Conservation (phyloP, 2,113 vertebrate species). For the Prionailurus bengalensis region DNA sequence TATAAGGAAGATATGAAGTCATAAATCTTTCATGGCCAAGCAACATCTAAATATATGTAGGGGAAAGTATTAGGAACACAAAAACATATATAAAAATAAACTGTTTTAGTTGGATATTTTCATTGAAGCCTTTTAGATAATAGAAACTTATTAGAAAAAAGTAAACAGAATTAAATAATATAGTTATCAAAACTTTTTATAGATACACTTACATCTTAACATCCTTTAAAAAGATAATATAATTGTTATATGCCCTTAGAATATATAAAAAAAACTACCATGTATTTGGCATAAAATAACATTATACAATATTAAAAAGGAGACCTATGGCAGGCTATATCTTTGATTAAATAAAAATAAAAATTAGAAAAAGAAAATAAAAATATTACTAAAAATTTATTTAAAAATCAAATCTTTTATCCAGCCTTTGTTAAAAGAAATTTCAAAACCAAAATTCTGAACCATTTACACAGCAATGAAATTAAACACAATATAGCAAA, state of each 20-base stretch:
- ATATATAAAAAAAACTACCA: not conserved
- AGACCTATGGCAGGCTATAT: not conserved
- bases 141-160: constrained; percentile 12
- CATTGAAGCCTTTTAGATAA: constrained; percentile 50
- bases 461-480: not conserved
- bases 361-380: not conserved
- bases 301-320: not conserved
- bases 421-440: not conserved
- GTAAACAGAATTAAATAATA: not conserved
- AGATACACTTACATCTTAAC: not conserved
- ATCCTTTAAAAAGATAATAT: not conserved
- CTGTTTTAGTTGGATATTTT: not conserved
- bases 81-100: constrained; percentile 30
- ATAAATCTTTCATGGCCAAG: constrained; percentile 59
- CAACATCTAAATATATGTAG: constrained; percentile 30
- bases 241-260: not conserved
- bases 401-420: not conserved
- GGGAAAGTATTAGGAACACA: constrained; percentile 37
- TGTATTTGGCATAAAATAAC: not conserved
- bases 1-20: constrained; percentile 61
- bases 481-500: not conserved
- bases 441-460: not conserved
- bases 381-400: not conserved
- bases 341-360: constrained; percentile 30
- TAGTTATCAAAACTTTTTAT: not conserved